phyloP scores from a whole-genome alignment of 2,113 vertebrate species.

The Phylloscopus whistleri region DNA sequence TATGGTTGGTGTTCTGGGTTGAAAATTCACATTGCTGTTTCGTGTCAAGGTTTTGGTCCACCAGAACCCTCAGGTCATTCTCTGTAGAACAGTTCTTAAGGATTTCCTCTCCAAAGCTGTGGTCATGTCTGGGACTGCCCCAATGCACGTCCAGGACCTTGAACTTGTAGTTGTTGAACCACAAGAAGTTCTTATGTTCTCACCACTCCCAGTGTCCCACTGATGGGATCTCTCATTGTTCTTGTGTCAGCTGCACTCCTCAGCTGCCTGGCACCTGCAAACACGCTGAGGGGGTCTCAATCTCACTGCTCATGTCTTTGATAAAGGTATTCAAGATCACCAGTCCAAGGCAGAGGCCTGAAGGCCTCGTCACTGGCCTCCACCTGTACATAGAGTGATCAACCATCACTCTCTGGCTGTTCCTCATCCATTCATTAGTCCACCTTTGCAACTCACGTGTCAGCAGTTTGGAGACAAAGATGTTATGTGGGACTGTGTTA shows the following conservation, averaged over 20 bases:
- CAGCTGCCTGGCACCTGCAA: background rate
- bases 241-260: background rate
- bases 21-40: background rate
- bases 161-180: too few species aligned
- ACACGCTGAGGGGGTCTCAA: fast-evolving
- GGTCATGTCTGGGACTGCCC: background rate
- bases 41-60: background rate
- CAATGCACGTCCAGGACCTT: fast-evolving
- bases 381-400: background rate
- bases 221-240: background rate
- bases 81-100: background rate
- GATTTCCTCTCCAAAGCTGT: background rate
- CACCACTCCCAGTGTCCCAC: background rate
- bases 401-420: background rate
- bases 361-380: fast-evolving
- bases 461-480: background rate
- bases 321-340: background rate
- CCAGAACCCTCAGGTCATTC: background rate
- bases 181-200: background rate
- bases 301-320: background rate
- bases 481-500: background rate
- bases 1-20: background rate
- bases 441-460: background rate
- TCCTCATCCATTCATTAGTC: background rate
- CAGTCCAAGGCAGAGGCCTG: background rate